Evolutionary conservation across 2,888 invertebrate genomes (phyloP), one percentile per base, ranked within the genome.

Genomic region (Nysson spinosus): DNA sequence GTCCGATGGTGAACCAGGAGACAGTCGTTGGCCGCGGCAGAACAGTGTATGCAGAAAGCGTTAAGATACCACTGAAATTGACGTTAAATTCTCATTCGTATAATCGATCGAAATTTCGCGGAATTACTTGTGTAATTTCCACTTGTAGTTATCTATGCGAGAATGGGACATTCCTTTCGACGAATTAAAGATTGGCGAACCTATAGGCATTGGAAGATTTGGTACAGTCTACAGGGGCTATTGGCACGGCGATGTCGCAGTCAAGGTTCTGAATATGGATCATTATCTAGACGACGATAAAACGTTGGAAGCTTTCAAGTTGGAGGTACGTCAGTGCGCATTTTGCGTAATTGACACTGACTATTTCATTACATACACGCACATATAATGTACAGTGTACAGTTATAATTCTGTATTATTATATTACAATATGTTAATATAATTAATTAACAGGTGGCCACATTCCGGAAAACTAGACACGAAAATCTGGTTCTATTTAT

Each of bases 151-250:
- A 71, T 96, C 96, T 0, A 92, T 96, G 89, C 92, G 96, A 82
- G 98, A 98, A 86, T 98, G 98, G 98, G 97, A 98, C 89, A 98
- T 98, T 86, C 97, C 98, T n/a, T 98, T 93, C 89, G 96, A 96
- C 85, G 97, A 98, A 88, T 88, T 98, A 72, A 92, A 93, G 79
- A 91, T 97, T 83, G 93, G 93, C 70, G 97, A 97, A 70, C 90
- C 92, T 80, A 95, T 98, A 72, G 98, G 98, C 34, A 93, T 92
- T 19, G 98, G 98, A 0, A 91, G 97, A 63, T 98, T 98, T 89
- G 97, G 98, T 51, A 96, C 95, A 1, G 98, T 98, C 51, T 96
- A 94, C 88, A 92, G 96, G 75, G 99, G 98, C 62, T 93, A 95
- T 82, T 99, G 98, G 98, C 98, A 99, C 88, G 98, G 98, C 24